Percentiles rank a stretch among this genome's conserved stretches.
Evolutionary conservation across 2,888 invertebrate species (phyloP).

Genomic region (Phlogophora meticulosa): DNA sequence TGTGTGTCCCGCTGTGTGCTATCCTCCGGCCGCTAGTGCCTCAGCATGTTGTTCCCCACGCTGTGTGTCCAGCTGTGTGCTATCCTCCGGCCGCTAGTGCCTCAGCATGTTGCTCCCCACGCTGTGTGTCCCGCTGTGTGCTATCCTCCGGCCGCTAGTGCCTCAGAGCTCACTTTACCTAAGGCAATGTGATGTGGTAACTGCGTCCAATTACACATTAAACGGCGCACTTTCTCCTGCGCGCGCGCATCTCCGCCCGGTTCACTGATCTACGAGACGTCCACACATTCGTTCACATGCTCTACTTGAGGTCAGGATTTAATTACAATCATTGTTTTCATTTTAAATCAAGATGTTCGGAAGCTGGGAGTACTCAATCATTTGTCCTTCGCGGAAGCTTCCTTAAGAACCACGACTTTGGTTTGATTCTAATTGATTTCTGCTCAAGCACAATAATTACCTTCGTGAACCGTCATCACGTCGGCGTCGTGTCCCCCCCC

Average conservation of each 20-base stretch:
- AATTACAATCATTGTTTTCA: constrained; percentile 17
- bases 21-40: no score
- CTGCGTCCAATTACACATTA: constrained; percentile 77
- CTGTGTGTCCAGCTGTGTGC: no score
- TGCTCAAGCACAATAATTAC: neutral
- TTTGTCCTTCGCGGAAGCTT: no score
- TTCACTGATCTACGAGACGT: constrained; percentile 44
- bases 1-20: no score
- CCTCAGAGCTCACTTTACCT: constrained; percentile 34
- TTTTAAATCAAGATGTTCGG: neutral
- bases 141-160: constrained; percentile 1
- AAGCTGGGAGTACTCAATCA: neutral
- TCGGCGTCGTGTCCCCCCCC: neutral
- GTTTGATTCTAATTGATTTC: neutral
- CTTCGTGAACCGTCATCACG: neutral
- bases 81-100: constrained; percentile 1
- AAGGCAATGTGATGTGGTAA: constrained; percentile 68
- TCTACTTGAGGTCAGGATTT: constrained; percentile 4
- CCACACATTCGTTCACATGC: constrained; percentile 25
- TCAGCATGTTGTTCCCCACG: no score
- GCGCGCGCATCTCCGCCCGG: constrained; percentile 42
- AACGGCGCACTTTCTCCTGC: constrained; percentile 77
- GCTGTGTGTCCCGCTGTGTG: no score
- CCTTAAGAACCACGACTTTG: neutral
- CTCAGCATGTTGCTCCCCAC: neutral